These are phyloP conservation scores for Merops nubicus DNA, from an alignment of 2,113 vertebrate genomes.

Conservation along the genomic window DNA sequence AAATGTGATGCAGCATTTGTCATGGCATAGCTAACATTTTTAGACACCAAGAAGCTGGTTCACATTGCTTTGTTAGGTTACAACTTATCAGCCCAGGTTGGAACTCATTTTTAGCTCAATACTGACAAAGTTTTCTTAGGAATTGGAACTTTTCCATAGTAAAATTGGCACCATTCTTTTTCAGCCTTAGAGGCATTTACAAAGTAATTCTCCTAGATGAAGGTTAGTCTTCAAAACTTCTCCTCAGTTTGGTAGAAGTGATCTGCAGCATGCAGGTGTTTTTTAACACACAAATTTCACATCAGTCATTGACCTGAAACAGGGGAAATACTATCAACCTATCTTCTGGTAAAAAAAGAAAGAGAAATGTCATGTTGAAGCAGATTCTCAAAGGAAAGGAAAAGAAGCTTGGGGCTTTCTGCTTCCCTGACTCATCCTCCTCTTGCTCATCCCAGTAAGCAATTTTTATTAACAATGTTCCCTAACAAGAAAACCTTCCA, in stretches of 20 bases:
- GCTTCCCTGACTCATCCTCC: not conserved
- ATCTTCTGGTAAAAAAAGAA: not conserved
- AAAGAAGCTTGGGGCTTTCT: not conserved
- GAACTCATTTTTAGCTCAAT: not conserved
- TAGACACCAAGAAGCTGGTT: not conserved
- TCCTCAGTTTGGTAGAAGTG: not conserved
- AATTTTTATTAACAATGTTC: not conserved
- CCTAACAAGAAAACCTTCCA: not conserved
- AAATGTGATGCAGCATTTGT: not conserved
- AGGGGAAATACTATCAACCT: not conserved
- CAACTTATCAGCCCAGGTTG: not conserved
- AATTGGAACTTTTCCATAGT: not conserved
- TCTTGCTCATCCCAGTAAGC: not conserved
- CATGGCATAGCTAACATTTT: not conserved
- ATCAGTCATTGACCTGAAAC: not conserved
- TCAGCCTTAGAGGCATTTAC: not conserved
- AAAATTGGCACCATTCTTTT: slow-evolving; percentile 1
- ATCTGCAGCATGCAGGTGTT: not conserved
- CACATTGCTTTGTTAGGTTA: not conserved
- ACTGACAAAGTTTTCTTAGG: not conserved
- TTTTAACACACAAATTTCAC: not conserved
- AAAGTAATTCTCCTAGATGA: not conserved
- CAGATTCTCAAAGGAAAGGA: not conserved
- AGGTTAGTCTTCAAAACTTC: not conserved
- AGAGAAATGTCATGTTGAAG: not conserved